A percentile compares a stretch with the other conserved stretches of the same genome.
Evolutionary conservation across 2,113 vertebrate genomes (phyloP).

Genomic region (Loxodonta africana): DNA sequence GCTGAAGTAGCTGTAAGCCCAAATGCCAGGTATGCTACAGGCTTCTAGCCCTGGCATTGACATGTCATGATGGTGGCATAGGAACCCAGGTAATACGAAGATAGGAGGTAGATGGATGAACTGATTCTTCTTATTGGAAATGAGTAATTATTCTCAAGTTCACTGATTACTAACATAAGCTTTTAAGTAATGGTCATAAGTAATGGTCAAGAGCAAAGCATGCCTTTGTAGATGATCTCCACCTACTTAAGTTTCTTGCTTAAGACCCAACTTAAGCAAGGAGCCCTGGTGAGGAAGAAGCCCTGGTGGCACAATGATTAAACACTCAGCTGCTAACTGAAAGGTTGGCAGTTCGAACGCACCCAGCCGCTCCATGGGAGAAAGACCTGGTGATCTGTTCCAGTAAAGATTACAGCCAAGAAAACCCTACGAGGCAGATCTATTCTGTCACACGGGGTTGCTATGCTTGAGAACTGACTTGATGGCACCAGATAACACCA

Average conservation of each 20-base stretch:
- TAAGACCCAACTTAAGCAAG: neutral
- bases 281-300: neutral
- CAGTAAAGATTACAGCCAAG: neutral
- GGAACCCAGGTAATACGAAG: neutral
- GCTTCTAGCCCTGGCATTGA: slow-evolving; percentile 48
- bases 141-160: slow-evolving; percentile 60
- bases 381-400: neutral
- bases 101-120: slow-evolving; percentile 61
- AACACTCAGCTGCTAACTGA: neutral
- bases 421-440: neutral
- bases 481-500: neutral
- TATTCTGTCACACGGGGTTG: neutral
- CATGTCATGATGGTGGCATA: neutral
- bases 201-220: neutral
- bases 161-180: slow-evolving; percentile 57
- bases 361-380: neutral
- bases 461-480: neutral
- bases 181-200: slow-evolving; percentile 60
- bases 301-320: neutral
- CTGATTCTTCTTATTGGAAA: slow-evolving; percentile 61
- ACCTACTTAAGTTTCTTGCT: neutral
- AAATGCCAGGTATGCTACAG: neutral
- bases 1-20: slow-evolving; percentile 31
- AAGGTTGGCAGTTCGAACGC: neutral
- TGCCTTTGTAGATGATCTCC: neutral